phyloP scores from a whole-genome alignment of 2,797 vertebrate species.

The Mus caroli region DNA sequence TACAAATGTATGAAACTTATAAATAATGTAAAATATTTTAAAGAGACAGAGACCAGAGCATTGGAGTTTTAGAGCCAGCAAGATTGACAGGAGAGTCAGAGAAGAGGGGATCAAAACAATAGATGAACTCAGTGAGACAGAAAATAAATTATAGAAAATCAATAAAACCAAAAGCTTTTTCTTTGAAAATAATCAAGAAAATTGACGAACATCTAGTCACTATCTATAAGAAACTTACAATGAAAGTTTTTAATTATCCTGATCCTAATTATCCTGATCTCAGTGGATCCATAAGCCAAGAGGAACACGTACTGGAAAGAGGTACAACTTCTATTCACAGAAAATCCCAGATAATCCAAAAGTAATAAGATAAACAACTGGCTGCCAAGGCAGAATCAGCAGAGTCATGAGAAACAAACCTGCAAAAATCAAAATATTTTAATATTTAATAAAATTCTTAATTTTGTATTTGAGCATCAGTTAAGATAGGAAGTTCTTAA shows the following conservation, averaged over 20 bases:
- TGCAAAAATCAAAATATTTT: not conserved
- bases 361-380: not conserved
- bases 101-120: not conserved
- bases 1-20: not conserved
- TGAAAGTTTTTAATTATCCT: not conserved
- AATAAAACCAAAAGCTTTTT: slow-evolving; percentile 2
- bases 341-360: slow-evolving; percentile 50
- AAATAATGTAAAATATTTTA: not conserved
- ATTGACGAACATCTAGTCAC: slow-evolving; percentile 4
- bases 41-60: not conserved
- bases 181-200: slow-evolving; percentile 19
- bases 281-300: not conserved
- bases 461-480: not conserved
- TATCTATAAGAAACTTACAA: slow-evolving; percentile 34
- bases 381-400: not conserved
- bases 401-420: not conserved
- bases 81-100: not conserved
- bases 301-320: not conserved
- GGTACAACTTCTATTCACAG: not conserved
- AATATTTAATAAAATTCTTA: slow-evolving; percentile 1
- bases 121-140: not conserved
- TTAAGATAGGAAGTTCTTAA: not conserved
- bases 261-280: not conserved
- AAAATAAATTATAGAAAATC: slow-evolving; percentile 15
- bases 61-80: not conserved